Percentiles rank a stretch among this genome's conserved stretches.
Evolutionary conservation across 2,113 vertebrate species (phyloP).

Genomic region (Herpetotheres cachinnans): DNA sequence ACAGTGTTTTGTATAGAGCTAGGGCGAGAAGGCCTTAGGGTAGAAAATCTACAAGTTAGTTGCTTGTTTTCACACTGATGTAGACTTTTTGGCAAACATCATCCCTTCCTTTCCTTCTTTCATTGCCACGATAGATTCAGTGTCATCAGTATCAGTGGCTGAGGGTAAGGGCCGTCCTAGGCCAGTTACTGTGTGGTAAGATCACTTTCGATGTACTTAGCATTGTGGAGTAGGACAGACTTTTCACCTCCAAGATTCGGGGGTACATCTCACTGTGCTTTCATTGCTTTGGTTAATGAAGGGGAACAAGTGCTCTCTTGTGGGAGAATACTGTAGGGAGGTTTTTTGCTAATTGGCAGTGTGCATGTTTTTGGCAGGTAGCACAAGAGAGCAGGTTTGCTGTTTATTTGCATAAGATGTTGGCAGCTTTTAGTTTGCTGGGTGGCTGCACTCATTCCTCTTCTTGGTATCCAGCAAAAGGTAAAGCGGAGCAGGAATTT

Average conservation of each 20-base stretch:
- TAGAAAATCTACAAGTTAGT: neutral
- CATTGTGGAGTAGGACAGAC: neutral
- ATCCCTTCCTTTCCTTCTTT: neutral
- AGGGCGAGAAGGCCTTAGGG: neutral
- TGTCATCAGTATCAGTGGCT: neutral
- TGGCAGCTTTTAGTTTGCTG: neutral
- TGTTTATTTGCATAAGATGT: neutral
- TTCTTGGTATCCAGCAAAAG: neutral
- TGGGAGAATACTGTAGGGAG: neutral
- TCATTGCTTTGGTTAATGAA: slow-evolving; percentile 1
- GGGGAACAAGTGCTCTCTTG: neutral
- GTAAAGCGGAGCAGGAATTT: neutral
- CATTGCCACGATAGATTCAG: neutral
- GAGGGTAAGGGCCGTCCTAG: neutral
- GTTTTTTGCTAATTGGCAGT: neutral
- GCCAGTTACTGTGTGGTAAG: neutral
- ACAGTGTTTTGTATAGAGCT: neutral
- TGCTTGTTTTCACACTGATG: neutral
- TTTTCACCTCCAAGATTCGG: neutral
- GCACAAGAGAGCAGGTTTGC: neutral
- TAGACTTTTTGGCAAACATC: neutral
- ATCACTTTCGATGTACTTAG: neutral
- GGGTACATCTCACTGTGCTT: neutral
- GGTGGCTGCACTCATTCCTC: neutral
- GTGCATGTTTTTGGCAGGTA: neutral